Evolutionary conservation across 2,888 invertebrate genomes (phyloP), one percentile per base, ranked within the genome.

Genomic region (Eupithecia insigniata): DNA sequence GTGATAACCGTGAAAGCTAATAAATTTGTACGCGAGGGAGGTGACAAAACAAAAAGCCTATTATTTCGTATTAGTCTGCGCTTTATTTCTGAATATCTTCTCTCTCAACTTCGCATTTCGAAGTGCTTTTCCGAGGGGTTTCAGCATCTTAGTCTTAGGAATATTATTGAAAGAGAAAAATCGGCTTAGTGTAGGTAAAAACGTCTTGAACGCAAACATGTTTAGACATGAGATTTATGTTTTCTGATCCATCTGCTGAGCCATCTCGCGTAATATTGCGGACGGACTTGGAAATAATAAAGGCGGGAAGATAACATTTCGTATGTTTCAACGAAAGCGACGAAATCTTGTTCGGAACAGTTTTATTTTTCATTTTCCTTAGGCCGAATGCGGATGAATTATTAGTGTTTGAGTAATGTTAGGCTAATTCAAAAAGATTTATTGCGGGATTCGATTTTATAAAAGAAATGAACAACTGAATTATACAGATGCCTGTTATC

Each of bases 171-270:
- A 73, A 60, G 66, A 69, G 46, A 67, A 64, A 71, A 72, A 71
- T 65, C 34, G 8, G 36, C 70, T 67, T 75, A 75, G 73, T 75
- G 76, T 51, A 69, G 64, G 36, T 64, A 64, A 80, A 79, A 82
- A 77, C 77, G 82, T 83, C 84, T 89, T 86, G 84, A 87, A 82
- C 85, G 86, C 85, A 90, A 92, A 92, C 90, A 91, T 91, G 89
- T 90, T 92, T 88, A 91, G 89, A 89, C 87, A 85, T 88, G 86
- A 90, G 90, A 92, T 92, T 92, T 92, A 91, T 91, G 90, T 90
- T 89, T 90, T 89, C 90, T 90, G 91, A 92, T 92, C 90, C 90
- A 90, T 92, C 91, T 89, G 89, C 88, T 87, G 85, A 87, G 84
- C 85, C 86, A 87, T 87, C 87, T 90, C 88, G 90, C 89, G 90